Evolutionary conservation across 2,797 vertebrate species (phyloP), one percentile per base, ranked within the genome.

Genomic region (Aulostomus chinensis): DNA sequence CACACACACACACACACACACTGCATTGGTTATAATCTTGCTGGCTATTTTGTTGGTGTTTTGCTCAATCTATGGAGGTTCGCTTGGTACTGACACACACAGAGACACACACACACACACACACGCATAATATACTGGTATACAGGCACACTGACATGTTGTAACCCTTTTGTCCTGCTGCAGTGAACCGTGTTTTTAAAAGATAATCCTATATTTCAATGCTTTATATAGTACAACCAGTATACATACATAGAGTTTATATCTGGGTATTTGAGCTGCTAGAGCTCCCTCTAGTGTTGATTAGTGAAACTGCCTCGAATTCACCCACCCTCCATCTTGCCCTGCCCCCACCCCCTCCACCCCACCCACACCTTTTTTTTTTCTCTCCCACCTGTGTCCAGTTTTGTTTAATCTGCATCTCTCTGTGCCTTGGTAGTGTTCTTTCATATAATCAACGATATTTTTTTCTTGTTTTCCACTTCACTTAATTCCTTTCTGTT

Each of bases 361-460:
- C n/a, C n/a, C n/a, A n/a, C n/a, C n/a, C n/a, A n/a, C n/a, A n/a
- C 24, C 22, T 40, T 8, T 5, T 30, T 25, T 15, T 63, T 76
- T 45, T 2, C 37, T 52, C 29, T 55, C 64, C 61, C 51, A 4
- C 26, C 16, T 41, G 40, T 76, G 46, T 67, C 39, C 12, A 26
- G 60, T 69, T 58, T 49, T 48, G 53, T 75, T 75, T 41, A 59
- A 41, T 79, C 70, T 84, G 75, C 81, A 87, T 80, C 66, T 87
- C 76, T 86, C 73, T 81, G 87, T 87, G 88, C 88, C 88, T 89
- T 87, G 56, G 58, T 83, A 74, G 54, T 72, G 48, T 85, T 84
- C 41, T 66, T 68, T 76, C 57, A 72, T 57, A 28, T 71, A 48
- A 37, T 73, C 38, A 16, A 24, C 38, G 11, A 20, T 12, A 3